These are phyloP conservation scores for Sinonovacula constricta DNA, from an alignment of 1,140 invertebrate species.

Conservation along the genomic window DNA sequence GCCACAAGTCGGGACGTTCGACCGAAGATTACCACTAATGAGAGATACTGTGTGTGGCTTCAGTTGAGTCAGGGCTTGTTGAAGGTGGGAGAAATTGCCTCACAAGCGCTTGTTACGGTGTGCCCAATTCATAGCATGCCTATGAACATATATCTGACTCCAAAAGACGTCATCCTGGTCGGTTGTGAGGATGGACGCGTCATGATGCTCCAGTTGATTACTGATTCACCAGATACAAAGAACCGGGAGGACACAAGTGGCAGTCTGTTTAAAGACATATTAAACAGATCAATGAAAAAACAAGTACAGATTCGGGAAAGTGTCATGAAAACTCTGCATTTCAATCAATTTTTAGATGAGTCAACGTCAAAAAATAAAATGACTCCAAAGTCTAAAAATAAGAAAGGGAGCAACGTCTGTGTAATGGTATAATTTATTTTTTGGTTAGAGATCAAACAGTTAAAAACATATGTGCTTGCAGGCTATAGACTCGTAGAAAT, in stretches of 20 bases:
- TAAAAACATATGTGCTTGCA: no score
- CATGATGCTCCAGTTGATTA: slow-evolving; percentile 59
- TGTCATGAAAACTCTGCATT: no score
- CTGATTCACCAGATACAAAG: no score
- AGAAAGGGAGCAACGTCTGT: no score
- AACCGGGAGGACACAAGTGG: neutral
- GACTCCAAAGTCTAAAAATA: no score
- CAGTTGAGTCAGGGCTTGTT: slow-evolving; percentile 40
- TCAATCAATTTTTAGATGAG: no score
- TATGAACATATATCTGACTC: slow-evolving; percentile 51
- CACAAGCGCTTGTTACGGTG: slow-evolving; percentile 36
- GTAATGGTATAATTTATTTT: no score
- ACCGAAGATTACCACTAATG: slow-evolving; percentile 48
- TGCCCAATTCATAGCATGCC: slow-evolving; percentile 61
- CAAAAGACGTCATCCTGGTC: slow-evolving; percentile 47
- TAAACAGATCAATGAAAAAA: slow-evolving; percentile 12
- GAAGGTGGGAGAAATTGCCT: slow-evolving; percentile 49
- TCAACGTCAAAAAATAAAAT: no score
- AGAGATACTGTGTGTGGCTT: slow-evolving; percentile 49
- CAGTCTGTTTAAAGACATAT: neutral
- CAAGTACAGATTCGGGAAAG: neutral
- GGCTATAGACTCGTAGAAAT: no score
- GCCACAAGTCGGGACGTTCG: neutral
- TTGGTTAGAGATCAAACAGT: no score
- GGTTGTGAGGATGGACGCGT: slow-evolving; percentile 63